Evolutionary conservation across 2,888 invertebrate genomes (phyloP), one percentile per base, ranked within the genome.

Genomic region (Limenitis camilla): DNA sequence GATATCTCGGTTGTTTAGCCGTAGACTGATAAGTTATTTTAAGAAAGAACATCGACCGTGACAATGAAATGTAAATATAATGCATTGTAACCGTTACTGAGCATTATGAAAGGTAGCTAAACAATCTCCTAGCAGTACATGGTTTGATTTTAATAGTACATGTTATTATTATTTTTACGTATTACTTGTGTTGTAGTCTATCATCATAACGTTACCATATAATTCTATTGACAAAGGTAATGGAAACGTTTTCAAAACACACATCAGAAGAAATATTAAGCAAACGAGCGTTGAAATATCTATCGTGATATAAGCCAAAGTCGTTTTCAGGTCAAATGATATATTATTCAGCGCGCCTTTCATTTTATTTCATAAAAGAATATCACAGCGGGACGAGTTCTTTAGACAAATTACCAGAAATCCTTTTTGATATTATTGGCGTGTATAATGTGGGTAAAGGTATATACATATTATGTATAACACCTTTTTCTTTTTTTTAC

Each of bases 281-380:
- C 36, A 39, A 32, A 31, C 39, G 27, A 47, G 47, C 47, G n/a
- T 40, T 40, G 47, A 28, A 39, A 47, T 33, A 46, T 46, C 31
- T 46, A 8, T 33, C 9, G 8, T 33, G 7, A 8, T 9, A 40
- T 47, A 47, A 47, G 32, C 31, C 39, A 39, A 42, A 42, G 49
- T 35, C 36, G 29, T 49, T 41, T 49, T 42, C 36, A 42, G 49
- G 42, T 42, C 49, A 52, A 56, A 46, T 42, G 40, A 46, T 52
- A 49, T 52, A 56, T 53, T 49, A 49, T 49, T 56, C 46, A 46
- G 40, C 43, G 45, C 46, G 28, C 33, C 8, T n/a, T 43, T 41
- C 39, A 42, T 47, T 52, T 52, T 52, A 49, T 49, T 52, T 49
- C 39, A 35, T 45, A 27, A 51, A 55, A 51, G 47, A 49, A 56